Conservation (phyloP, 1,140 invertebrate genomes). For the Onthophagus taurus region DNA sequence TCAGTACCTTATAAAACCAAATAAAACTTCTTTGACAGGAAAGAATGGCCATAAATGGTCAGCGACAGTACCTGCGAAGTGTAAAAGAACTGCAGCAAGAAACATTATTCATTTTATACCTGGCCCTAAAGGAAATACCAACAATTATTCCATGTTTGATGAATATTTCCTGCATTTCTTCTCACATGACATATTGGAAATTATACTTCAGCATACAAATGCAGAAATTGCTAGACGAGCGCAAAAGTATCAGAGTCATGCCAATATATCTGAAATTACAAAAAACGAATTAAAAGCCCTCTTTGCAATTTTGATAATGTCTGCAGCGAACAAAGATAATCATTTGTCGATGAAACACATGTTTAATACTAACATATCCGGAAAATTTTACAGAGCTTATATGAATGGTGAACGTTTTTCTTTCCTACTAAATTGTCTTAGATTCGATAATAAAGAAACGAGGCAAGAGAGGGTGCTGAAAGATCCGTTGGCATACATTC, state of each 20-base stretch:
- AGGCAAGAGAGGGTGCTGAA: slow-evolving; percentile 18
- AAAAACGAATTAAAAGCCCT: background rate
- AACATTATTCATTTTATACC: background rate
- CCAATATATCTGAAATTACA: background rate
- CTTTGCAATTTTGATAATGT: background rate
- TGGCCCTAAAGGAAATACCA: background rate
- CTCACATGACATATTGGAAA: background rate
- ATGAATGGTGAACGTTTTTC: slow-evolving; percentile 32
- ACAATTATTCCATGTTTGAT: background rate
- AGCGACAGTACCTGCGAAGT: no score
- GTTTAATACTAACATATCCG: slow-evolving; percentile 21
- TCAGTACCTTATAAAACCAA: no score
- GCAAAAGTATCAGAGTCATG: slow-evolving; percentile 20
- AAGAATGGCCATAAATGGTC: background rate
- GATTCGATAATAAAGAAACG: no score
- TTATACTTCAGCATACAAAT: background rate
- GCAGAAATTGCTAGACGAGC: slow-evolving; percentile 18
- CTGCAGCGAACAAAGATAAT: slow-evolving; percentile 6
- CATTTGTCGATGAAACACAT: slow-evolving; percentile 22
- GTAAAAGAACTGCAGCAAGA: background rate
- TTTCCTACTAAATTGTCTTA: slow-evolving; percentile 32
- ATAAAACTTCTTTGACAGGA: background rate
- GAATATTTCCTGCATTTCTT: background rate
- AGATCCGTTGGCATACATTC: slow-evolving; percentile 33
- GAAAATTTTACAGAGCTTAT: slow-evolving; percentile 21